Evolutionary conservation across 2,113 vertebrate genomes (phyloP), one percentile per base, ranked within the genome.

Genomic region (Rhodinocichla rosea): DNA sequence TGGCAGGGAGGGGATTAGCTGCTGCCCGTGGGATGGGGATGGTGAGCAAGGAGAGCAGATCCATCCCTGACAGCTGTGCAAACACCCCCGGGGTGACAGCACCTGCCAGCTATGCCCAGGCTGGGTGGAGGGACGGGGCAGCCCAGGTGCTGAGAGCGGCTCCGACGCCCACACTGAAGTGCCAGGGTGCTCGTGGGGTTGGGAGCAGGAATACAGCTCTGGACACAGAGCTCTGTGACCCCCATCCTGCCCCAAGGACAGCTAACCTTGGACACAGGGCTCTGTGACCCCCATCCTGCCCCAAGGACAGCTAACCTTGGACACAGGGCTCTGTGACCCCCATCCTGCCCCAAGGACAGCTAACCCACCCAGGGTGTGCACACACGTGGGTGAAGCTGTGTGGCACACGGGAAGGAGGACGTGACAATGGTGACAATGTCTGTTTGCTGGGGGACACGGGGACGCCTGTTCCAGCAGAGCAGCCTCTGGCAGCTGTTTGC

Each of bases 291-390:
- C 24, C 23, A 49, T 49, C 47, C 47, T 49, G 47, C 47, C 3
- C 45, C 4, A 4, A 24, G 47, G 23, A 49, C 47, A 49, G 23
- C 23, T 24, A 13, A 49, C 47, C 47, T 21, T 49, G 47, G 23
- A 7, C 2, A 49, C 13, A 49, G 47, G 23, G 47, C 49, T 49
- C 49, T 49, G 49, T 49, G 49, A 49, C 7, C 47, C 47, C 47
- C 47, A 49, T 49, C 47, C 47, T 49, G 47, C 23, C 4, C 47
- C 1, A 4, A 24, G 82, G 44, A 37, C 35, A 55, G 47, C 45
- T 37, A 21, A 32, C 45, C 23, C 65, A 18, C 2, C 1, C 0
- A 2, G 77, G 74, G 13, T 35, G 47, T 0, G 0, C 2, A 39
- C 56, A 52, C 27, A 13, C 2, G 19, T 2, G 6, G 15, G 60